A percentile compares a stretch with the other conserved stretches of the same genome.
phyloP scores from a whole-genome alignment of 2,797 vertebrate genomes.

The Picus viridis region DNA sequence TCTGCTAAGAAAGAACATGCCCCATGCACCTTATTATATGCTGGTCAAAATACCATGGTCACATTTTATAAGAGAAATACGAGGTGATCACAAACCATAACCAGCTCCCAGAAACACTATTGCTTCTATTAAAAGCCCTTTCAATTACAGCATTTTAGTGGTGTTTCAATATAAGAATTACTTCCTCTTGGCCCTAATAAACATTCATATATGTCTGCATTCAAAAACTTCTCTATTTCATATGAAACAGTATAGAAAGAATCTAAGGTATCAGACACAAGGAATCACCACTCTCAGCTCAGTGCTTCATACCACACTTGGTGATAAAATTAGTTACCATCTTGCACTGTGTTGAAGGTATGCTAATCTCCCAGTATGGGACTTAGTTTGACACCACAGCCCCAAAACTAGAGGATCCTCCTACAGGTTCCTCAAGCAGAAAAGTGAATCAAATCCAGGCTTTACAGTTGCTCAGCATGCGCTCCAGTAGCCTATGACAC shows the following conservation, averaged over 20 bases:
- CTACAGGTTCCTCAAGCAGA: background rate
- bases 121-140: background rate
- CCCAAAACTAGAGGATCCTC: background rate
- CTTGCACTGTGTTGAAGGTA: background rate
- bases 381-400: background rate
- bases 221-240: background rate
- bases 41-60: background rate
- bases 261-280: background rate
- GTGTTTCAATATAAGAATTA: background rate
- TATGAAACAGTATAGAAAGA: background rate
- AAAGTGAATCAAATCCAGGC: background rate
- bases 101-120: background rate
- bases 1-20: background rate
- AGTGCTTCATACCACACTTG: background rate
- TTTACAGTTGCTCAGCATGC: background rate
- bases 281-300: background rate
- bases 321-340: background rate
- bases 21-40: background rate
- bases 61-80: background rate
- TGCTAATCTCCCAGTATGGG: background rate
- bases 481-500: too few species aligned
- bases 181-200: background rate
- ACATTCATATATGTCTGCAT: background rate
- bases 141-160: background rate
- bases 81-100: background rate